Percentiles rank a stretch among this genome's conserved stretches.
phyloP scores from a whole-genome alignment of 2,888 invertebrate species.

The Plebejus anna region DNA sequence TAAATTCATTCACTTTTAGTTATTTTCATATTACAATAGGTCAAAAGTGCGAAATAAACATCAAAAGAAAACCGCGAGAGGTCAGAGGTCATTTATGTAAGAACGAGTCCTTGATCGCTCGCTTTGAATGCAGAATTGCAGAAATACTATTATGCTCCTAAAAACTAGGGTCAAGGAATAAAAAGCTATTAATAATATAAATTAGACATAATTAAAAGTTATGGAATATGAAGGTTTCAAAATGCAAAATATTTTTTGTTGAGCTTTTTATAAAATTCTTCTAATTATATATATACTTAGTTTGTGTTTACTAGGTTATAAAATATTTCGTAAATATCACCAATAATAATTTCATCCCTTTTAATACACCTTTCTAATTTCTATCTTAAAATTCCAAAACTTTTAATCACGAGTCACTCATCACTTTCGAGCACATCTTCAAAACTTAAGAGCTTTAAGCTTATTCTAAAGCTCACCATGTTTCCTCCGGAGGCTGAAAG shows the following conservation, averaged over 20 bases:
- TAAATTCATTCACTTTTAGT: neutral
- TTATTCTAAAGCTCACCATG: conserved; percentile 42
- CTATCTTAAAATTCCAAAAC: neutral
- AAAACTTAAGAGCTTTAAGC: conserved; percentile 1
- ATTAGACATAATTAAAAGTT: neutral
- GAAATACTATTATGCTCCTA: neutral
- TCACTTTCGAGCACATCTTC: neutral
- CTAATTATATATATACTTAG: too few species aligned
- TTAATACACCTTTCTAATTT: too few species aligned
- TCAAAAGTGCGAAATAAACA: neutral
- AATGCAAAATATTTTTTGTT: too few species aligned
- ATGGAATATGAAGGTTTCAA: neutral
- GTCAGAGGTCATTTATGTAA: neutral
- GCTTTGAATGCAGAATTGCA: neutral
- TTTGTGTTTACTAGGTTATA: too few species aligned
- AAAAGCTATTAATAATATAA: neutral
- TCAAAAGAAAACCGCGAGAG: conserved; percentile 16
- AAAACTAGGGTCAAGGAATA: neutral
- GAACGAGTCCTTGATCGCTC: neutral
- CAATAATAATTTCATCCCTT: too few species aligned
- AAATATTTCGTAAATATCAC: too few species aligned
- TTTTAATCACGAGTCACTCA: neutral
- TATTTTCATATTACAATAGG: neutral
- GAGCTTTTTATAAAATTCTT: too few species aligned
- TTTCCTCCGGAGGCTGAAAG: conserved; percentile 39